phyloP scores from a whole-genome alignment of 2,113 vertebrate species.

The Zosterops lateralis region DNA sequence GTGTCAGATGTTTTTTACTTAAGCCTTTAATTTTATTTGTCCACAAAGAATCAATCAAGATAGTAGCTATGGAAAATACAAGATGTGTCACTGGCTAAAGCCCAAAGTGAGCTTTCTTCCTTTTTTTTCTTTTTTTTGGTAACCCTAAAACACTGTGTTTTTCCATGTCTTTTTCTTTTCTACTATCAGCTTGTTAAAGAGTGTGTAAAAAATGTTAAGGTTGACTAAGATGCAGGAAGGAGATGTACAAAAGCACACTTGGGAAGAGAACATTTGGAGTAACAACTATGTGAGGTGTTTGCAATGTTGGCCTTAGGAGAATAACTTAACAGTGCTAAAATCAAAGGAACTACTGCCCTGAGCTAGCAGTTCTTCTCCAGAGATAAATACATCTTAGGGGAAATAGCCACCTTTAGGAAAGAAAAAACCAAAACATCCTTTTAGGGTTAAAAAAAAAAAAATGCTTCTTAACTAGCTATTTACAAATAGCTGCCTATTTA shows the following conservation, averaged over 20 bases:
- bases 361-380: background rate
- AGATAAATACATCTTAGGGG: background rate
- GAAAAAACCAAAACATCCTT: background rate
- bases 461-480: background rate
- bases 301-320: background rate
- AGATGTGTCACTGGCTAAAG: background rate
- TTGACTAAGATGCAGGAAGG: background rate
- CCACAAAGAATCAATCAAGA: background rate
- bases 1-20: background rate
- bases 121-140: background rate
- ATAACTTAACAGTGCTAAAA: background rate
- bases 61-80: background rate
- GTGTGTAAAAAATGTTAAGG: background rate
- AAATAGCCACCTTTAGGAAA: background rate
- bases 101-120: background rate
- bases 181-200: background rate
- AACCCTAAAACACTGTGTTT: background rate
- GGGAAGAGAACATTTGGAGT: conserved; percentile 12
- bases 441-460: background rate
- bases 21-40: background rate
- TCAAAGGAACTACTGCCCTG: background rate
- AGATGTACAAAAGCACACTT: background rate
- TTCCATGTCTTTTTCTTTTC: background rate
- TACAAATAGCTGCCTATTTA: conserved; percentile 9
- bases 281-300: background rate